Conservation (phyloP, 92 coral and sea anemone species). For the Parazoanthus darwini region DNA sequence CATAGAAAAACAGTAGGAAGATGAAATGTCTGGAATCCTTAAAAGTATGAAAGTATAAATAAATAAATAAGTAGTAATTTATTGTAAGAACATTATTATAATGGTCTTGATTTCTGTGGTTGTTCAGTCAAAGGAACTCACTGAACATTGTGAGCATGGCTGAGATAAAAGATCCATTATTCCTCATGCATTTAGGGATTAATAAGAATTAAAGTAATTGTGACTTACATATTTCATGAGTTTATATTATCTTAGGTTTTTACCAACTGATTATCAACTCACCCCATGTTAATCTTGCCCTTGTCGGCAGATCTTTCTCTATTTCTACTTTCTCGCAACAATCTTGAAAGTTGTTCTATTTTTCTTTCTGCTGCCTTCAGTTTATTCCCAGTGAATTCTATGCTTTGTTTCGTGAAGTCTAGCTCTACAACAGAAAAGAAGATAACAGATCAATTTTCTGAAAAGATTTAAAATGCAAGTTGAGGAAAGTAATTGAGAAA, state of each 20-base stretch:
- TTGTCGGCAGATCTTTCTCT: neutral
- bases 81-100: slow-evolving; percentile 13
- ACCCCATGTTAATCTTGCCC: neutral
- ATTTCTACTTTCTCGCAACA: slow-evolving; percentile 4
- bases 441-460: slow-evolving; percentile 3
- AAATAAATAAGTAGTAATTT: slow-evolving; percentile 2
- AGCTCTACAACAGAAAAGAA: slow-evolving; percentile 7
- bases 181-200: slow-evolving; percentile 13
- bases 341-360: slow-evolving; percentile 21
- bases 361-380: slow-evolving; percentile 30
- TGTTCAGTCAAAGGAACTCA: slow-evolving; percentile 5
- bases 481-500: slow-evolving; percentile 12
- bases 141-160: slow-evolving; percentile 14
- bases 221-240: slow-evolving; percentile 7
- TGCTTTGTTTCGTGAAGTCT: slow-evolving; percentile 6
- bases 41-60: neutral
- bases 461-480: slow-evolving; percentile 7
- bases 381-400: neutral
- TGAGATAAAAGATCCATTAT: slow-evolving; percentile 11
- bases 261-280: neutral
- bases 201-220: slow-evolving; percentile 9
- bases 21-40: slow-evolving; percentile 13
- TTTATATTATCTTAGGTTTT: slow-evolving; percentile 4
- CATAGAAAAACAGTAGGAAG: slow-evolving; percentile 15
- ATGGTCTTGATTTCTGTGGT: slow-evolving; percentile 16